These are phyloP conservation scores for Guaruba guarouba DNA, from an alignment of 2,113 vertebrate genomes.

Conservation along the genomic window DNA sequence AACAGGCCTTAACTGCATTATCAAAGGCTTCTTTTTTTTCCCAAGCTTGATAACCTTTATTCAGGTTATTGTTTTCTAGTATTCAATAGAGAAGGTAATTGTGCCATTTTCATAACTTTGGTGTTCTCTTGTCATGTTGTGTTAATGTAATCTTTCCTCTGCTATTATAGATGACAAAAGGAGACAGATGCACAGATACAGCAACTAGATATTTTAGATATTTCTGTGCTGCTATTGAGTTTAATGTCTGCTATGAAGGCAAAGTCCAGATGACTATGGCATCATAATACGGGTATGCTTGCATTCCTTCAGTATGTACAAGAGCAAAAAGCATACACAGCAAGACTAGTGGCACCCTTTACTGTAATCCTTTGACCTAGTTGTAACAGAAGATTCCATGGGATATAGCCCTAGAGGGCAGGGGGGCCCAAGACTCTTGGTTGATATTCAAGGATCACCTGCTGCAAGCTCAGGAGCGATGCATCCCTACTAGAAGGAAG, in stretches of 20 bases:
- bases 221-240: background rate
- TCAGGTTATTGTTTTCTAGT: background rate
- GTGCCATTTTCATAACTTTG: background rate
- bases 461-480: no score
- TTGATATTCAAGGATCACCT: no score
- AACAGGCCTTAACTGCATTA: background rate
- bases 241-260: background rate
- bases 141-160: background rate
- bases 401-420: no score
- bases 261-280: background rate
- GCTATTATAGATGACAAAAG: background rate
- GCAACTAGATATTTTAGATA: background rate
- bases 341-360: background rate
- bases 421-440: no score
- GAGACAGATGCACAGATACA: background rate
- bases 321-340: background rate
- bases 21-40: background rate
- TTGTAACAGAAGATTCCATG: background rate
- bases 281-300: background rate
- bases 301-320: background rate
- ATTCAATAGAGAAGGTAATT: background rate
- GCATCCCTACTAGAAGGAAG: no score
- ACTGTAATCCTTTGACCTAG: background rate
- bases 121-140: background rate
- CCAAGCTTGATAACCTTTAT: background rate